Base-by-base conservation (phyloP, 2,797 vertebrate genomes). In the Somateria mollissima region DNA sequence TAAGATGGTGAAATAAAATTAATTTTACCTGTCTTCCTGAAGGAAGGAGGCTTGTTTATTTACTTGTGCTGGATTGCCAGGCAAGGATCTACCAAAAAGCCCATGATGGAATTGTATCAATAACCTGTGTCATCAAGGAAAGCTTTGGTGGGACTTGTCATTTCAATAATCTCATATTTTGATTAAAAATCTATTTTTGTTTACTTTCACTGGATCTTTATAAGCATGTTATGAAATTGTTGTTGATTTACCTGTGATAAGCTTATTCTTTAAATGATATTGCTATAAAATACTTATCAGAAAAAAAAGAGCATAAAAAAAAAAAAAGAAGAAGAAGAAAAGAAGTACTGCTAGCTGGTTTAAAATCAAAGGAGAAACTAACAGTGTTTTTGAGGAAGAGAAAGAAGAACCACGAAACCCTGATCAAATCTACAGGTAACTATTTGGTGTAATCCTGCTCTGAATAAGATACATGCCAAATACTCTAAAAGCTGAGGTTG, bases 71-170 rank as follows among this genome's bases (percentile, higher is more conserved):
- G 70, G 79, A 72, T 62, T 87, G 53, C 19, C 64, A 76, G 37
- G n/a, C 25, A 80, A 80, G 24, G 53, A 37, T 53, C 22, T 53
- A 43, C 41, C 25, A 41, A 67, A 80, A 27, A 53, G 7, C 18
- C 47, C 14, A 17, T 0, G 0, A 0, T 76, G 47, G 22, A 79
- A 76, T 24, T 34, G 10, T 24, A 37, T 22, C 15, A 4, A 28
- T 10, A 37, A 36, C 27, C 11, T 37, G 39, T 84, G 4, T 7
- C 32, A 75, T 13, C 21, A 75, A 17, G 17, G 10, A 75, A 70
- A 87, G 53, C 32, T 89, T 75, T 0, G 1, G 47, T 43, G n/a
- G 60, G 13, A 84, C 30, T 37, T 30, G 13, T 53, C 36, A 41
- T 25, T 75, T 75, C 36, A 80, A 47, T 9, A 34, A 53, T 24